Base-by-base conservation (phyloP, 1,140 invertebrate species). In the Thalassaphorura encarpata region DNA sequence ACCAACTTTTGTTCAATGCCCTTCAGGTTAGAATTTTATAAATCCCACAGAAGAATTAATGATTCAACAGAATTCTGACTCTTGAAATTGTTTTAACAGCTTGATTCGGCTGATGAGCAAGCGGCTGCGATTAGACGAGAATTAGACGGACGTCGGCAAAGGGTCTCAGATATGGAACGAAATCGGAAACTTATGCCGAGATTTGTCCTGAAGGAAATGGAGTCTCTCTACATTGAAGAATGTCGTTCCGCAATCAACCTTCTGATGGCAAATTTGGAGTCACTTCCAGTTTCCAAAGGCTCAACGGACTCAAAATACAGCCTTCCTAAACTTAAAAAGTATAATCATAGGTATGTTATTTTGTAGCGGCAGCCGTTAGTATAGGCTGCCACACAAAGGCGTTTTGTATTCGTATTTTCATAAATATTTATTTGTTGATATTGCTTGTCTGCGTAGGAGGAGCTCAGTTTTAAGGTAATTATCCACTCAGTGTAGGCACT, bases 121-220 rank as follows among this genome's bases (percentile, higher is more conserved):
- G 96, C 97, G 63, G 96, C 97, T 24, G 95, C 97, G 41, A 99
- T 99, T 67, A 80, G 97, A 72, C 81, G 97, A 74, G 97, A 99
- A 78, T 76, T 99, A 58, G 95, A 98, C 75, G 93, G 94, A 57
- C 80, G 95, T 74, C 85, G 97, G 77, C 92, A 98, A 70, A 87
- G 85, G 72, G 88, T 97, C 31, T 84, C 89, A 67, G 91, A 96
- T 76, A 96, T 98, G 88, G 90, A 96, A 74, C 74, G 97, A 86
- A 95, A 96, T 71, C 85, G 93, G 63, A 94, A 95, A 75, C 74
- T 97, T 61, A 95, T 97, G 86, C 96, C 96, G 58, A 95, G 92
- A 75, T 99, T 99, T 80, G 92, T 99, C 50, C 78, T 99, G 49
- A 99, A 99, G 81, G 96, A 99, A 76, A 99, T 99, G 97, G 96